Conservation (phyloP, 2,797 vertebrate genomes). For the Urosaurus nigricauda region DNA sequence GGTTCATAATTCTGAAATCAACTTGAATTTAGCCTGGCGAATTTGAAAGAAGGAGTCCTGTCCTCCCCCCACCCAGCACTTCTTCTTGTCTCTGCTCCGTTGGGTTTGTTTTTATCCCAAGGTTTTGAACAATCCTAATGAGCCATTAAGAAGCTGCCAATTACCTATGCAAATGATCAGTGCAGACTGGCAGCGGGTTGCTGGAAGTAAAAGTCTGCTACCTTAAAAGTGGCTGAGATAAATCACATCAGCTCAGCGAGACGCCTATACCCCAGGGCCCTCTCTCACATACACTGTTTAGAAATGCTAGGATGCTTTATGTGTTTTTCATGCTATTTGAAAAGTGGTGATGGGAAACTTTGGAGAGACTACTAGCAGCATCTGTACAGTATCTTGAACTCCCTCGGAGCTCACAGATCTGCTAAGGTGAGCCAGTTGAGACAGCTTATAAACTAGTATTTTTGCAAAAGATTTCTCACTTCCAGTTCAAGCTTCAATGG, state of each 20-base stretch:
- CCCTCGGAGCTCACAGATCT: conserved; percentile 30
- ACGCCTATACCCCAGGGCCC: conserved; percentile 56
- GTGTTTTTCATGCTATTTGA: conserved; percentile 73
- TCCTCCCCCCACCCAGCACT: conserved; percentile 19
- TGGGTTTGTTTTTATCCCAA: conserved; percentile 70
- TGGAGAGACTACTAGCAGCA: conserved; percentile 15
- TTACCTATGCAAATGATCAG: conserved; percentile 59
- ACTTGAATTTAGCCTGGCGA: conserved; percentile 40
- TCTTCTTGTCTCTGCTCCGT: conserved; percentile 53
- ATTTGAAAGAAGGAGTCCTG: conserved; percentile 54
- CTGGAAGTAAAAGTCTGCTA: conserved; percentile 65
- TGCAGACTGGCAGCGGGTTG: conserved; percentile 56
- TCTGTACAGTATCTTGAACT: conserved; percentile 25
- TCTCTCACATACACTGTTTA: conserved; percentile 61
- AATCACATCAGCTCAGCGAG: conserved; percentile 67
- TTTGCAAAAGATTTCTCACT: neutral
- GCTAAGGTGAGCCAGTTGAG: neutral
- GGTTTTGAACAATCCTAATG: conserved; percentile 70
- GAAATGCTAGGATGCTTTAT: conserved; percentile 69
- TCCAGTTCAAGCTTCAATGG: neutral
- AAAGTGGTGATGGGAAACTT: neutral
- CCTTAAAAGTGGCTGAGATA: conserved; percentile 68
- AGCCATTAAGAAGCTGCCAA: conserved; percentile 67
- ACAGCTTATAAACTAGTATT: too few relatives aligned
- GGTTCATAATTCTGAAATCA: conserved; percentile 65